Conservation (phyloP, 2,113 vertebrate genomes). For the Vulpes ferrilata region DNA sequence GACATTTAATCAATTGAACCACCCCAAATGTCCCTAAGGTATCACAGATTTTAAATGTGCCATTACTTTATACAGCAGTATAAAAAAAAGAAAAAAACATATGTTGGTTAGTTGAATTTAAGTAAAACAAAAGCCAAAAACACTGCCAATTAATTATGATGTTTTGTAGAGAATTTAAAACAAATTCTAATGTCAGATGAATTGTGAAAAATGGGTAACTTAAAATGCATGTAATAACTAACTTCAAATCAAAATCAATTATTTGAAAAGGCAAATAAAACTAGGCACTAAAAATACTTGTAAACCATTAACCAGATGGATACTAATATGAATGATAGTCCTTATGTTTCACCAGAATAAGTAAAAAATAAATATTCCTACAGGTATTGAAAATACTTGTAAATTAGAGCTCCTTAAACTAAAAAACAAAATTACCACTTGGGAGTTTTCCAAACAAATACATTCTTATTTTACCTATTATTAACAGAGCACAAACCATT, state of each 20-base stretch:
- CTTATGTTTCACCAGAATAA: background rate
- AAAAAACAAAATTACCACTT: background rate
- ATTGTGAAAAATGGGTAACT: background rate
- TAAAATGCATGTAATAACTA: background rate
- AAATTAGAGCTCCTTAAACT: background rate
- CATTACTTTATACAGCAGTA: background rate
- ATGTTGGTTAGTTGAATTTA: background rate
- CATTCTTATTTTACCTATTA: background rate
- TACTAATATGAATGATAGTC: background rate
- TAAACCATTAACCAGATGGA: background rate
- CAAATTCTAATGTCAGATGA: background rate
- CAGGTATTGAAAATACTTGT: background rate
- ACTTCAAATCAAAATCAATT: background rate
- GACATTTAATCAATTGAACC: background rate
- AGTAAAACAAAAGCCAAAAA: background rate
- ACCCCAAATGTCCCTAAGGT: background rate
- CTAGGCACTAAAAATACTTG: background rate
- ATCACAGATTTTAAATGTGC: background rate
- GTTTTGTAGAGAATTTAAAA: background rate
- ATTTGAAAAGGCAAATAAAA: conserved; percentile 43
- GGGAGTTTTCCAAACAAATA: conserved; percentile 17
- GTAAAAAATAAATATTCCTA: background rate
- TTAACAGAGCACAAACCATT: background rate
- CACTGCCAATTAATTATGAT: background rate
- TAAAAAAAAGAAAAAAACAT: background rate